phyloP scores from a whole-genome alignment of 2,113 vertebrate species.

The Hirundichthys speculiger region DNA sequence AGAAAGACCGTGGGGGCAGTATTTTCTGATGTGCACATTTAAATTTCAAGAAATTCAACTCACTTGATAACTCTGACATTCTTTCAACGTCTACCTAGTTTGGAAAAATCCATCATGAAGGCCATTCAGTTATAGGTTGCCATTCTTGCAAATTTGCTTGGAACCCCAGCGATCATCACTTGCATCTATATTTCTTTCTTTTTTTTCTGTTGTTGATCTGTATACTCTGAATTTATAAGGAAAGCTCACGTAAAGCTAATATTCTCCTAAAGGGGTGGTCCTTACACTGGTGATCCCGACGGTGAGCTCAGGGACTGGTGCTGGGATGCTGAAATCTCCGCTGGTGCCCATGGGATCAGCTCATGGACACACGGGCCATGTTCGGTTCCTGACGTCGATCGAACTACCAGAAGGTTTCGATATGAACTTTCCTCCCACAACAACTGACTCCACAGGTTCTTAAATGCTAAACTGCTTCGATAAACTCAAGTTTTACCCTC shows the following conservation, averaged over 20 bases:
- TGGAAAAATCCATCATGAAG: too few relatives aligned
- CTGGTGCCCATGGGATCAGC: slow-evolving; percentile 89
- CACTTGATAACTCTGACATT: too few relatives aligned
- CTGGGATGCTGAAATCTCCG: slow-evolving; percentile 77
- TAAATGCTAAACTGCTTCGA: background rate
- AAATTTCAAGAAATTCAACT: too few relatives aligned
- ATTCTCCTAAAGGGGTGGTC: slow-evolving; percentile 83
- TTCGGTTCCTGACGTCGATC: slow-evolving; percentile 94
- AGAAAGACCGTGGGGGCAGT: too few relatives aligned
- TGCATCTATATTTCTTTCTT: too few relatives aligned
- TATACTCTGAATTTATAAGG: background rate
- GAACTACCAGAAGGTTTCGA: slow-evolving; percentile 92
- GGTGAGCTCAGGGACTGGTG: slow-evolving; percentile 78
- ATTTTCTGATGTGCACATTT: too few relatives aligned
- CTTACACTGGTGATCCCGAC: slow-evolving; percentile 86
- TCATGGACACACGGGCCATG: slow-evolving; percentile 96
- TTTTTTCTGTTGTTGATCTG: background rate
- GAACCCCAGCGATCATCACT: too few relatives aligned
- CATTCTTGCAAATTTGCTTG: too few relatives aligned
- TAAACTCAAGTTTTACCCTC: background rate
- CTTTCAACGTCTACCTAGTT: too few relatives aligned
- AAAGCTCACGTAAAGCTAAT: background rate
- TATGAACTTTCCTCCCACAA: slow-evolving; percentile 81
- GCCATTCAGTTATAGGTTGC: too few relatives aligned
- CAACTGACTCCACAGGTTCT: slow-evolving; percentile 71